Conservation (phyloP, 2,113 vertebrate genomes). For the Cryptotis parvus region DNA sequence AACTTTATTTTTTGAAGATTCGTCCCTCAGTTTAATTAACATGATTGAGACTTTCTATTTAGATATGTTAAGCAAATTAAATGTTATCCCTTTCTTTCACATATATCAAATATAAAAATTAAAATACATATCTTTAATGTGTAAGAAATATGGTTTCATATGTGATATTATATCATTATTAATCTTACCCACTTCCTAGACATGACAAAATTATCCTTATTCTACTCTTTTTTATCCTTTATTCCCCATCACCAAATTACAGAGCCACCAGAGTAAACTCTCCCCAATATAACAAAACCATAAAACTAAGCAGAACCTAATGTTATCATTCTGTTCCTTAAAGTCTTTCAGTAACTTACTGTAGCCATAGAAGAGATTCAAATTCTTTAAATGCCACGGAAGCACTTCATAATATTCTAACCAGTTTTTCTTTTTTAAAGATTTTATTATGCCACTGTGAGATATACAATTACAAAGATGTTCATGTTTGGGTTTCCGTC, state of each 20-base stretch:
- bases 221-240: background rate
- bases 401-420: background rate
- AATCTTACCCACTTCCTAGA: conserved; percentile 1
- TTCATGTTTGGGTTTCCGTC: too few species aligned
- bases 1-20: background rate
- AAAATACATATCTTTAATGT: conserved; percentile 13
- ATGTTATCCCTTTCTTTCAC: background rate
- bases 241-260: background rate
- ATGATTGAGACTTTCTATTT: background rate
- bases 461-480: too few species aligned
- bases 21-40: conserved; percentile 31
- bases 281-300: background rate
- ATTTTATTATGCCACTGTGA: too few species aligned
- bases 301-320: background rate
- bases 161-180: background rate
- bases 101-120: conserved; percentile 4
- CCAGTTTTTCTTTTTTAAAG: too few species aligned
- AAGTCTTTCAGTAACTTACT: background rate
- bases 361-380: background rate
- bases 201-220: background rate
- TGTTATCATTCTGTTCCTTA: background rate
- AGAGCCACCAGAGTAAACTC: background rate
- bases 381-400: background rate
- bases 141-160: background rate
- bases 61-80: background rate